Evolutionary conservation across 2,113 vertebrate genomes (phyloP).

Genomic region (Tragelaphus imberbis): DNA sequence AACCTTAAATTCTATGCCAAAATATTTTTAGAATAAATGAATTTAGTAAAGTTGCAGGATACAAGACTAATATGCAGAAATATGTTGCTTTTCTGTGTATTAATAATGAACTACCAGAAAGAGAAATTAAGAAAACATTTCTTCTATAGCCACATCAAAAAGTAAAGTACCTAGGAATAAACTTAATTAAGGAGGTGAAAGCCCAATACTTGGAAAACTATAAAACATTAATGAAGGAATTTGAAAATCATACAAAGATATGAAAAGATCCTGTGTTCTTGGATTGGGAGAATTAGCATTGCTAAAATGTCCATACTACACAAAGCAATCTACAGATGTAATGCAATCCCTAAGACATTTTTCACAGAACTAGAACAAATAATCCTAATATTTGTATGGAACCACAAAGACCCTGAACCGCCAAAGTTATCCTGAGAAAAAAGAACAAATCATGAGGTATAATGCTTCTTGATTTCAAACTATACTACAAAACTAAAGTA

Average conservation of each 20-base stretch:
- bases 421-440: background rate
- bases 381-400: background rate
- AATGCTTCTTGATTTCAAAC: background rate
- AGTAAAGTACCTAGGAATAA: background rate
- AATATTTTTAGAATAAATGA: background rate
- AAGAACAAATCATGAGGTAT: background rate
- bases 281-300: background rate
- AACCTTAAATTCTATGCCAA: background rate
- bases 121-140: background rate
- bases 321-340: background rate
- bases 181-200: background rate
- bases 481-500: background rate
- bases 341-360: background rate
- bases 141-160: background rate
- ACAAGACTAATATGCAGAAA: background rate
- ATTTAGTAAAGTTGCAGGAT: background rate
- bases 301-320: background rate
- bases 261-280: background rate
- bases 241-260: background rate
- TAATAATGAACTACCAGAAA: background rate
- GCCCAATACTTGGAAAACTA: background rate
- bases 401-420: background rate
- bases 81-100: background rate
- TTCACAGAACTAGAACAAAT: background rate
- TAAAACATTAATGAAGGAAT: background rate